phyloP scores from a whole-genome alignment of 2,797 vertebrate species.

The Melanotaenia trifasciata region DNA sequence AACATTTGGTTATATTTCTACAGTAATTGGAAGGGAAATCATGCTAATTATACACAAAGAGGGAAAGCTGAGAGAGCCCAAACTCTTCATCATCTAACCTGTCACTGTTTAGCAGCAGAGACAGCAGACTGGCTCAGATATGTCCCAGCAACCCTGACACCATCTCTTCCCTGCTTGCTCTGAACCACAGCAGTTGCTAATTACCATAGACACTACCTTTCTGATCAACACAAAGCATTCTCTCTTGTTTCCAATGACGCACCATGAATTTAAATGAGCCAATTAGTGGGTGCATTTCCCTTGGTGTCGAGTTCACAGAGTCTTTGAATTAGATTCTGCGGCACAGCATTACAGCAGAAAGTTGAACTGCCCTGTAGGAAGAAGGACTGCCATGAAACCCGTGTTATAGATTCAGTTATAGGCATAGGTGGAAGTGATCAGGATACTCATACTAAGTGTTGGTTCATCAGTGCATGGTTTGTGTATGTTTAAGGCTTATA shows the following conservation, averaged over 20 bases:
- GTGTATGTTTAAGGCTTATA: no score
- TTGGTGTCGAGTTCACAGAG: constrained; percentile 59
- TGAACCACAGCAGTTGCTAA: constrained; percentile 72
- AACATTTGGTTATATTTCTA: constrained; percentile 39
- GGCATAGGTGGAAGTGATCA: background rate
- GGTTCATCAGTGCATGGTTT: background rate
- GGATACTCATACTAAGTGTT: background rate
- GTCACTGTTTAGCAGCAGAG: constrained; percentile 39
- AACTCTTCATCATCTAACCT: constrained; percentile 44
- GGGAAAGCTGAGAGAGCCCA: constrained; percentile 11
- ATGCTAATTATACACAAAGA: constrained; percentile 41
- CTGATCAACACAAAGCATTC: constrained; percentile 78
- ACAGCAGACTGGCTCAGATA: constrained; percentile 44
- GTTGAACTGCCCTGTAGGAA: constrained; percentile 43
- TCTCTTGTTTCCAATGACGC: constrained; percentile 69
- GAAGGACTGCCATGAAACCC: constrained; percentile 6
- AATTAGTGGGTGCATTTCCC: constrained; percentile 75
- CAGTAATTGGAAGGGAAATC: constrained; percentile 47
- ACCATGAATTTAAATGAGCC: constrained; percentile 80
- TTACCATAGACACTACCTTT: constrained; percentile 79
- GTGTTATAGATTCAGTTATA: constrained; percentile 6
- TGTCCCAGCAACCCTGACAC: constrained; percentile 61
- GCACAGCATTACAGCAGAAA: constrained; percentile 55
- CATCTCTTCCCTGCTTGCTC: constrained; percentile 56
- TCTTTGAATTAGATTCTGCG: constrained; percentile 71